A percentile compares a stretch with the other conserved stretches of the same genome.
Evolutionary conservation across 2,113 vertebrate genomes (phyloP).

Genomic region (Piaya cayana): DNA sequence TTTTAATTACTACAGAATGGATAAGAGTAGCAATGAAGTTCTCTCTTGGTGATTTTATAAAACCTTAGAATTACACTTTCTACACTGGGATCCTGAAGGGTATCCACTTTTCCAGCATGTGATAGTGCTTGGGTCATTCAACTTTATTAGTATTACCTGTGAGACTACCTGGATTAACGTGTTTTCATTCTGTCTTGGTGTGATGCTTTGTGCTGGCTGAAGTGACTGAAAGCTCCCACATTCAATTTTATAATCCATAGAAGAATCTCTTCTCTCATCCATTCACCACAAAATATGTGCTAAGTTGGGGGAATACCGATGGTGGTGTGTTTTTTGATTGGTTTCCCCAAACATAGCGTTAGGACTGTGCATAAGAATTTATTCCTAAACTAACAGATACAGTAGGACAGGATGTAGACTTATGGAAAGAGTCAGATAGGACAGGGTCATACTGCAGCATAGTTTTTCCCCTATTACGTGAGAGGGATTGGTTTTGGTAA

Average conservation of each 20-base stretch:
- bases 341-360: not conserved
- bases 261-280: not conserved
- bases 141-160: not conserved
- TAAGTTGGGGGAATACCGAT: not conserved
- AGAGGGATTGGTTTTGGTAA: not conserved
- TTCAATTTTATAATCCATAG: not conserved
- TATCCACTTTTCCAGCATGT: not conserved
- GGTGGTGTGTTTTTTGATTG: not conserved
- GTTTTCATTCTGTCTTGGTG: not conserved
- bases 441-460: not conserved
- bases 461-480: not conserved
- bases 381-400: not conserved
- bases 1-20: not conserved
- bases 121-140: not conserved
- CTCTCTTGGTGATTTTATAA: not conserved
- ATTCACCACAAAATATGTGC: not conserved
- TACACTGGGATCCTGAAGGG: not conserved
- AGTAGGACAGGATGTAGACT: not conserved
- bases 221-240: accelerated
- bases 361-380: not conserved
- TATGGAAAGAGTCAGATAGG: not conserved
- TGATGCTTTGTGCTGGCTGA: not conserved
- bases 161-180: not conserved
- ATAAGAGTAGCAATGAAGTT: not conserved
- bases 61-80: not conserved